Conservation (phyloP, 2,888 invertebrate genomes). For the Torymus aiolomorphi region DNA sequence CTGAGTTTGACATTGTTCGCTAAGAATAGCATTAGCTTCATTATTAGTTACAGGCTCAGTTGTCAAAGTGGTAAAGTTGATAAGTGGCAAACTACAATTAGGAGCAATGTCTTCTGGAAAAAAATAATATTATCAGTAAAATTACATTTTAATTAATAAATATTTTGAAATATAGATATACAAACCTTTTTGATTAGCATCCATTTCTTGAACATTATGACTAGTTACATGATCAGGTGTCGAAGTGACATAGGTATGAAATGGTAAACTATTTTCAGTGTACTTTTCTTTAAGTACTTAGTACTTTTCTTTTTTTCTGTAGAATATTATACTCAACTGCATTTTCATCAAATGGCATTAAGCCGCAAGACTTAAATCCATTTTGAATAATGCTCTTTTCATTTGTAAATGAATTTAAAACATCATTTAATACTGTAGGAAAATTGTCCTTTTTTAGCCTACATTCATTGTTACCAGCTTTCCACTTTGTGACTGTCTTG, state of each 20-base stretch:
- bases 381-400: not conserved
- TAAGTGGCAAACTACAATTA: too few relatives aligned
- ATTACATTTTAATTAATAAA: too few relatives aligned
- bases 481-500: not conserved
- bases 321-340: conserved; percentile 13
- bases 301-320: not conserved
- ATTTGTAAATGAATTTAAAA: not conserved
- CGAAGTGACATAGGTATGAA: not conserved
- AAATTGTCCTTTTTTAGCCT: not conserved
- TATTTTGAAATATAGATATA: too few relatives aligned
- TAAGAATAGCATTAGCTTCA: too few relatives aligned
- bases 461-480: not conserved
- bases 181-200: too few relatives aligned
- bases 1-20: too few relatives aligned
- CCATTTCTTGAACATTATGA: too few relatives aligned
- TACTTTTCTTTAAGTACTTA: not conserved
- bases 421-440: not conserved
- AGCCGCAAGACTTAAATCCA: not conserved
- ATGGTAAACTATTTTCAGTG: not conserved
- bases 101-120: too few relatives aligned
- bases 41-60: too few relatives aligned
- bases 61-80: too few relatives aligned
- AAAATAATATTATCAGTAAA: too few relatives aligned
- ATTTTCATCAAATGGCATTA: conserved; percentile 6
- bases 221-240: too few relatives aligned